Base-by-base conservation (phyloP, 2,113 vertebrate genomes). In the Steatornis caripensis region DNA sequence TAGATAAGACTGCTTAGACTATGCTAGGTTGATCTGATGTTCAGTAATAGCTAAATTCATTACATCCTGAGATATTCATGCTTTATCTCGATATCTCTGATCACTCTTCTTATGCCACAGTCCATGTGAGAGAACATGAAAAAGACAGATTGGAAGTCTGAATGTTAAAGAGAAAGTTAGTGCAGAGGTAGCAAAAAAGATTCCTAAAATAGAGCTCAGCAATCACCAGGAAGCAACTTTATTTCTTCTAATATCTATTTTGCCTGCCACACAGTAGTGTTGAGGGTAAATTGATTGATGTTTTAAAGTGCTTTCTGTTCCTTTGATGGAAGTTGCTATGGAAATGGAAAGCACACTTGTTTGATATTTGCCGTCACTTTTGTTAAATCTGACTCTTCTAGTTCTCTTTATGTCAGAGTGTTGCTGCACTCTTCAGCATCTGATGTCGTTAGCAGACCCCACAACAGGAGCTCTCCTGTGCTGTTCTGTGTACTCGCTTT, bases 221-320 rank as follows among this genome's bases (percentile, higher is more conserved):
- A 86, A 70, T 89, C 79, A 94, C 64, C 48, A 94, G 92, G 83
- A 94, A 96, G 30, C 51, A 95, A 90, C 78, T 83, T 92, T 68
- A 69, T 78, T 92, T 78, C 85, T 57, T 87, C 92, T 84, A 89
- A 92, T 96, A 88, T 57, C 34, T 96, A 86, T 96, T 96, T 95
- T 96, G 65, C 76, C 69, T 96, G 89, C 79, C 43, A 80, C 60
- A 84, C 9, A 26, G 64, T 77, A 78, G 60, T 90, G 83, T 92
- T 96, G 93, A 93, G 69, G 69, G 57, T 87, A 95, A 96, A 92
- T 51, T 96, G 93, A 95, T 81, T 96, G 95, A 95, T 93, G 79
- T 90, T 89, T 92, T 95, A 80, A 96, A 96, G 90, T 80, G 60
- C 68, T 93, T 96, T 94, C 64, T 2, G 4, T 77, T 92, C 68